Base-by-base conservation (phyloP, 2,797 vertebrate genomes). In the Atherinosoma microstoma region DNA sequence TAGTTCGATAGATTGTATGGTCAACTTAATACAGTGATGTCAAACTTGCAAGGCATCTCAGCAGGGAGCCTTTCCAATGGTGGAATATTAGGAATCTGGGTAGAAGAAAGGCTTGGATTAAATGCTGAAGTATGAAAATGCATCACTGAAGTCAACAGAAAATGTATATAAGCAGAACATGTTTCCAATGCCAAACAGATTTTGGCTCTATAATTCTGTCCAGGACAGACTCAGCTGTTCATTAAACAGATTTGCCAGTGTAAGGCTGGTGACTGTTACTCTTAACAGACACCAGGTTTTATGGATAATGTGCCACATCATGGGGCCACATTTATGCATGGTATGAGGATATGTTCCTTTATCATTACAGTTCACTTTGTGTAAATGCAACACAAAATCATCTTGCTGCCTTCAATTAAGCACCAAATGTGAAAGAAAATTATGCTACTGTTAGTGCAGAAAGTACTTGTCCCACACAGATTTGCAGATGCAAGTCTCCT, bases 1-100 rank as follows among this genome's bases (percentile, higher is more conserved):
- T 22, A 59, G 24, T 64, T 61, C 60, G 32, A 36, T 12, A 35
- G 22, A 76, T 2, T 29, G 24, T 1, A 2, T 10, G 18, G 15
- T 3, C 7, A 24, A 63, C 65, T 56, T 64, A 68, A 76, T 16
- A 22, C 83, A 82, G 91, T 89, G 90, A 90, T 81, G 94, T 94
- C 90, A 90, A 76, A 80, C 13, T 5, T 2, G 12, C 13, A 24
- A 53, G 87, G 87, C 89, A 94, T 79, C 76, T 87, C 86, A 83
- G 92, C 91, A 93, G 18, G 32, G 68, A 49, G 30, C 22, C n/a
- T 9, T 7, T 18, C 15, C 16, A 18, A 18, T 6, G 4, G 18
- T 22, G 36, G 29, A 34, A n/a, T 7, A 40, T 42, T 54, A 34
- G 27, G 36, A 24, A 22, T 54, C 22, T 53, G 22, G 20, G n/a